Percentiles rank a stretch among this genome's conserved stretches.
Evolutionary conservation across 2,113 vertebrate genomes (phyloP).

Genomic region (Beaufortia kweichowensis): DNA sequence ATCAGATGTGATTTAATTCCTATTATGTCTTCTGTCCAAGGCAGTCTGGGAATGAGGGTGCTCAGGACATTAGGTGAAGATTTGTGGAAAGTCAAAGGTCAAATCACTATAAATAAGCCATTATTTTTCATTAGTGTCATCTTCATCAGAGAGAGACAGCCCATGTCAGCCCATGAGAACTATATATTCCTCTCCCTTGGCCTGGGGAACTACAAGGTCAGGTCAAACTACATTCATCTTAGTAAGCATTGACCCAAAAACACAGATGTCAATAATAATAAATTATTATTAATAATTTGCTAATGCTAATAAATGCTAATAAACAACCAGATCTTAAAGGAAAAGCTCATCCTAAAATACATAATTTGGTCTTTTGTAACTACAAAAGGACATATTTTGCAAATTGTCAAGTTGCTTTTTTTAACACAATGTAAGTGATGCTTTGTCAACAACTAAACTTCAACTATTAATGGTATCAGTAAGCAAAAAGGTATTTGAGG

Average conservation of each 20-base stretch:
- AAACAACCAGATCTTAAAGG: neutral
- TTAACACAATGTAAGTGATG: no score
- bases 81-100: neutral
- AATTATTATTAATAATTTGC: no score
- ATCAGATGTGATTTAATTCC: constrained; percentile 24
- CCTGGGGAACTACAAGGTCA: neutral
- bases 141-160: neutral
- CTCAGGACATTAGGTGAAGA: neutral
- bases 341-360: neutral
- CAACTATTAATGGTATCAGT: no score
- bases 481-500: no score
- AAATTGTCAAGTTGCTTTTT: no score
- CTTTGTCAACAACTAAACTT: no score
- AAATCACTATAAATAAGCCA: constrained; percentile 20
- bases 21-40: constrained; percentile 18
- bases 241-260: neutral
- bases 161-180: neutral
- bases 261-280: no score
- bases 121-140: constrained; percentile 13
- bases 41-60: constrained; percentile 1
- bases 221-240: constrained; percentile 29
- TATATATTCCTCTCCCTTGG: neutral
- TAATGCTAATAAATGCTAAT: constrained; percentile 16
- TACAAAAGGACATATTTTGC: no score
- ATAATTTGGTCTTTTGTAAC: no score